Percentiles rank a stretch among this genome's conserved stretches.
phyloP scores from a whole-genome alignment of 2,888 invertebrate species.

The Pogonocherus hispidulus region DNA sequence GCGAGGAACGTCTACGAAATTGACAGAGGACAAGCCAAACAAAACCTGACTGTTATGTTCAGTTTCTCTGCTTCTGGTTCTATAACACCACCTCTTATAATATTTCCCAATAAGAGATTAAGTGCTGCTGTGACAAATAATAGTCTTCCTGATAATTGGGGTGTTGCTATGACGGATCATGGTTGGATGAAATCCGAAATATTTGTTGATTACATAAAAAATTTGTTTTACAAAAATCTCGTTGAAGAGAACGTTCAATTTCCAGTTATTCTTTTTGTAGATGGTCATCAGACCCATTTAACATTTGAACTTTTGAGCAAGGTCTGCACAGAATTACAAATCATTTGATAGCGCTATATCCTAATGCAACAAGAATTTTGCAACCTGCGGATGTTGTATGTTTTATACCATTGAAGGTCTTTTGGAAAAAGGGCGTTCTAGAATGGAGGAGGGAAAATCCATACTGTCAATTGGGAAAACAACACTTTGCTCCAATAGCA shows the following conservation, averaged over 20 bases:
- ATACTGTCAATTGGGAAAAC: conserved; percentile 5
- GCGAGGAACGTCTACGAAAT: conserved; percentile 43
- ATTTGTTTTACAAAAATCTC: conserved; percentile 2
- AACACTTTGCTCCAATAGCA: conserved; percentile 4
- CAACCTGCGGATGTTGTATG: conserved; percentile 8
- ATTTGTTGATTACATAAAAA: background rate
- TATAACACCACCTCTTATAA: conserved; percentile 33
- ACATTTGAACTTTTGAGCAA: conserved; percentile 8
- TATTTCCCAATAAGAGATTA: conserved; percentile 36
- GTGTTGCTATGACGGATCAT: conserved; percentile 31
- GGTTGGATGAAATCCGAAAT: conserved; percentile 31
- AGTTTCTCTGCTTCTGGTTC: conserved; percentile 37
- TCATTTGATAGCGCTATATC: conserved; percentile 1
- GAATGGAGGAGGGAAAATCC: conserved; percentile 11
- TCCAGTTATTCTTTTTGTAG: conserved; percentile 29
- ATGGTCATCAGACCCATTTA: conserved; percentile 27
- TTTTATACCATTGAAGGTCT: conserved; percentile 20
- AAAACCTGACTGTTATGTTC: conserved; percentile 44
- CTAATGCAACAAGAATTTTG: background rate
- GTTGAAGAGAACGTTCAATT: conserved; percentile 17
- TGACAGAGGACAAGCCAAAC: conserved; percentile 34
- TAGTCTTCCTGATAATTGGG: conserved; percentile 36
- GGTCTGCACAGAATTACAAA: background rate
- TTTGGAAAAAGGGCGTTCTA: conserved; percentile 9
- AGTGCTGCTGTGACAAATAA: conserved; percentile 1